These are phyloP conservation scores for Axea sp. DNA, from an alignment of 2,888 invertebrate genomes.

Conservation along the genomic window DNA sequence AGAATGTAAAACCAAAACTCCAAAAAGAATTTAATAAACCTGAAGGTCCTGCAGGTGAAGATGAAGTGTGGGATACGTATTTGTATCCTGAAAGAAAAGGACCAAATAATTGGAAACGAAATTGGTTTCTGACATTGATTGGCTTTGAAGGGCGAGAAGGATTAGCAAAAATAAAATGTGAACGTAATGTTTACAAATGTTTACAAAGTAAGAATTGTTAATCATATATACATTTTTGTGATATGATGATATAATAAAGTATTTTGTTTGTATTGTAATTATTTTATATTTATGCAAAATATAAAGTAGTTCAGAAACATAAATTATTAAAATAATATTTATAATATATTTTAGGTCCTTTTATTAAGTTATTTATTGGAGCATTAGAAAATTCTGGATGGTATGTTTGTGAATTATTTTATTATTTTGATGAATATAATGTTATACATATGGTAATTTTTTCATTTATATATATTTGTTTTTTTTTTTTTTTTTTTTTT, in stretches of 20 bases:
- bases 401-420: slow-evolving; percentile 78
- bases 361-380: slow-evolving; percentile 91
- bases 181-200: slow-evolving; percentile 88
- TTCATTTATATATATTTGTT: too few species aligned
- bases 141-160: slow-evolving; percentile 86
- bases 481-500: too few species aligned
- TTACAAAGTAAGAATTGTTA: slow-evolving; percentile 82
- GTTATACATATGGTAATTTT: too few species aligned
- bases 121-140: slow-evolving; percentile 81
- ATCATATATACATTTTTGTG: too few species aligned
- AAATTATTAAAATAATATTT: background rate
- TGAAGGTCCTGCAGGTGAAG: background rate
- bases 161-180: slow-evolving; percentile 88
- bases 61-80: slow-evolving; percentile 74
- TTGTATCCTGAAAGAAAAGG: slow-evolving; percentile 91
- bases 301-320: too few species aligned
- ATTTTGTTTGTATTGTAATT: too few species aligned
- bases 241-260: too few species aligned
- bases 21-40: slow-evolving; percentile 40
- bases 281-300: too few species aligned
- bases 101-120: slow-evolving; percentile 80
- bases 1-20: slow-evolving; percentile 4
- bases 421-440: too few species aligned
- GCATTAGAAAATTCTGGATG: slow-evolving; percentile 91
- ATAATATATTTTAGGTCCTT: slow-evolving; percentile 81